Evolutionary conservation across 2,888 invertebrate genomes (phyloP).

Genomic region (Cantharis nigra): DNA sequence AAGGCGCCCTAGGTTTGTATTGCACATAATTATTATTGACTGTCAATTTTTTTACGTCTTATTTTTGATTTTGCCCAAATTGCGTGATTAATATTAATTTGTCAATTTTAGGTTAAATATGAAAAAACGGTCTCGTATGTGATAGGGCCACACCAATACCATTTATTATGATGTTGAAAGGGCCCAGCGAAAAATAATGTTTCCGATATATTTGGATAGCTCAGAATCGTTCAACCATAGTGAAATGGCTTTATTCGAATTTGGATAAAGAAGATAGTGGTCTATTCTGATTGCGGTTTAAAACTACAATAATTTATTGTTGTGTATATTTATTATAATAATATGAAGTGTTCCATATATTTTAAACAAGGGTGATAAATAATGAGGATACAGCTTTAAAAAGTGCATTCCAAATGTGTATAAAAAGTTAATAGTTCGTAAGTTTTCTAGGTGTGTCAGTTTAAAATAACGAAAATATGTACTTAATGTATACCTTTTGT

Average conservation of each 20-base stretch:
- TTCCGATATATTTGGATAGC: conserved; percentile 37
- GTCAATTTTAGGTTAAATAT: not conserved
- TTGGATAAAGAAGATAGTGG: conserved; percentile 46
- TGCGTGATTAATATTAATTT: not conserved
- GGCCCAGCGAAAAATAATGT: conserved; percentile 46
- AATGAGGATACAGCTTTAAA: conserved; percentile 27
- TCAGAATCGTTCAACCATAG: conserved; percentile 46
- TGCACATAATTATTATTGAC: not conserved
- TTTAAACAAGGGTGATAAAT: conserved; percentile 21
- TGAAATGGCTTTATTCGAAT: conserved; percentile 57
- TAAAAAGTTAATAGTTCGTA: conserved; percentile 1
- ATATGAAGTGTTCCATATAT: conserved; percentile 3
- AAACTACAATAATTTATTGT: not conserved
- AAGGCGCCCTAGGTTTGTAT: not conserved
- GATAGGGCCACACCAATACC: not conserved
- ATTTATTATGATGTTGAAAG: conserved; percentile 32
- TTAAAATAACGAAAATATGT: not conserved
- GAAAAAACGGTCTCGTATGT: not conserved
- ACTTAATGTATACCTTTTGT: conserved; percentile 2
- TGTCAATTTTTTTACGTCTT: not conserved
- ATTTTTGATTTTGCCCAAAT: not conserved
- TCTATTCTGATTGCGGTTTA: not conserved
- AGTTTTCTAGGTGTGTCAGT: not conserved
- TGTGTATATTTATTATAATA: conserved; percentile 5
- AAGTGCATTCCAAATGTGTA: conserved; percentile 28